Evolutionary conservation across 2,113 vertebrate species (phyloP), one percentile per base, ranked within the genome.

Genomic region (Piprites chloris): DNA sequence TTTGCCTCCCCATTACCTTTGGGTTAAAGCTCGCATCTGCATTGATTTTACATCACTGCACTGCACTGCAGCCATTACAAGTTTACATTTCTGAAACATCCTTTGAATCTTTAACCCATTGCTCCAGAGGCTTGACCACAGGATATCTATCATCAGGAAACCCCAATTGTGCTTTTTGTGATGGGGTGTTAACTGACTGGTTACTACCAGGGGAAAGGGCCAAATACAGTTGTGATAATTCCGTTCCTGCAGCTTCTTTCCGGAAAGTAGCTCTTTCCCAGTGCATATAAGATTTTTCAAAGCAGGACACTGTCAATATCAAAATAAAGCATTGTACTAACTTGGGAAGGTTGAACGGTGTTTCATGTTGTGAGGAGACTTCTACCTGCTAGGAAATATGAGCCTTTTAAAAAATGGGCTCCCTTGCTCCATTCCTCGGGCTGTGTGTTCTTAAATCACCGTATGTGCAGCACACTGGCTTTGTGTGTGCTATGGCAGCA

Each of bases 31-130:
- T 95, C 5, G 3, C 65, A 85, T 97, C 92, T 94, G 75, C 93
- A 96, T 96, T 96, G 95, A 96, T 96, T 96, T 97, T 96, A 95
- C 92, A 94, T 95, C 93, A 75, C 88, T 77, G 80, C 37, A 1
- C 92, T 80, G 85, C 68, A 30, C 85, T 94, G 92, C 93, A 95
- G 61, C 76, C 85, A 90, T 95, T 96, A 94, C 82, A 81, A 71
- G 88, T 93, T 93, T 94, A 87, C 83, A 50, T 89, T 74, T 94
- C 47, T 22, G 82, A 83, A 65, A 81, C 44, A 95, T 77, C 83
- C 73, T 81, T 86, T 75, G 87, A 81, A 53, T 84, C 82, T 94
- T 92, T 92, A 96, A 86, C 87, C 95, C 87, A 9, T 87, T 88
- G 83, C 62, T 96, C 49, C 61, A 50, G 74, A 72, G 44, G 41